These are phyloP conservation scores for Heteronetta atricapilla DNA, from an alignment of 2,113 vertebrate genomes.

Conservation along the genomic window DNA sequence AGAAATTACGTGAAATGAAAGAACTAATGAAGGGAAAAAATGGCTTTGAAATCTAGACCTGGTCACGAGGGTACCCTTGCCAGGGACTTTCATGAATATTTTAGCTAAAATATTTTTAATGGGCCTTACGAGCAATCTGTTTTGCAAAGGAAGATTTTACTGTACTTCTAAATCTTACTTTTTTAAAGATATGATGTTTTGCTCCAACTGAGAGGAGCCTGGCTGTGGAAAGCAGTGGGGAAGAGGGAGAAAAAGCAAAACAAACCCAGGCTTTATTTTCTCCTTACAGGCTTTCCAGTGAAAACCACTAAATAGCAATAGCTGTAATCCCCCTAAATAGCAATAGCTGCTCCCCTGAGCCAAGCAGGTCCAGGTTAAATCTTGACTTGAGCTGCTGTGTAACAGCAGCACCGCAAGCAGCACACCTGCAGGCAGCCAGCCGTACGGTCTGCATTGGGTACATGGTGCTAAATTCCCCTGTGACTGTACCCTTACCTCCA, in stretches of 20 bases:
- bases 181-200: background rate
- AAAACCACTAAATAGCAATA: background rate
- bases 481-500: background rate
- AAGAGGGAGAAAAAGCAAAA: background rate
- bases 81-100: background rate
- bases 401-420: background rate
- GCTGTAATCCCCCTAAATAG: background rate
- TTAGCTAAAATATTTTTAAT: background rate
- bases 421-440: background rate
- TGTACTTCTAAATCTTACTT: background rate
- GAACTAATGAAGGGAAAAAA: conserved; percentile 23
- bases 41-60: background rate
- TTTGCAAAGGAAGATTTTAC: background rate
- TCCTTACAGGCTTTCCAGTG: background rate
- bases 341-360: background rate
- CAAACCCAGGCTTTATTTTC: background rate
- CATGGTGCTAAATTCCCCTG: background rate
- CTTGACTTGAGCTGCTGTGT: background rate
- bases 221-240: background rate
- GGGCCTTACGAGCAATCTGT: background rate
- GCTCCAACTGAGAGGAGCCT: background rate
- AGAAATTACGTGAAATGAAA: background rate
- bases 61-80: background rate
- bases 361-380: background rate
- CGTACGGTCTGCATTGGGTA: background rate